Conservation (phyloP, 2,888 invertebrate species). For the Sarcophaga subvicina region DNA sequence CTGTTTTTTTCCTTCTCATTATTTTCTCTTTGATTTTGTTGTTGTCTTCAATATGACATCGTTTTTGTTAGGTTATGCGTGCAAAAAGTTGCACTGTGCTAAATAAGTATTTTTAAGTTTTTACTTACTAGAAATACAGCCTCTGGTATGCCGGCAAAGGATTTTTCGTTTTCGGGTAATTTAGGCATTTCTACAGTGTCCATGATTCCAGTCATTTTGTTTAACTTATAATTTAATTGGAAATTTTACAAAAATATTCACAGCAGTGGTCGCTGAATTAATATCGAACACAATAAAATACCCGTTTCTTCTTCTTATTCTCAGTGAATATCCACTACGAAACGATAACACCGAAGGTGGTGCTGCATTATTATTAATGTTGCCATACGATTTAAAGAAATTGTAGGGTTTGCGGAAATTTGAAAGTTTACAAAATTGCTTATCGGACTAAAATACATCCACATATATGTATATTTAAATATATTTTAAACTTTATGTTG, state of each 20-base stretch:
- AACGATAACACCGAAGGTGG: not conserved
- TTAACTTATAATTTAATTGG: conserved; percentile 64
- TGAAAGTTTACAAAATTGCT: not conserved
- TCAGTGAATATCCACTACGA: not conserved
- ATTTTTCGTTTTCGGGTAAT: conserved; percentile 81
- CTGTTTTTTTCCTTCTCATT: conserved; percentile 44
- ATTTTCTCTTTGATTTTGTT: conserved; percentile 25
- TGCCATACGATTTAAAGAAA: not conserved
- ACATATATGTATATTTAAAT: too few relatives aligned
- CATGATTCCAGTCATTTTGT: conserved; percentile 79
- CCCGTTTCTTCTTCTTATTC: conserved; percentile 13
- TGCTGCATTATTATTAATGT: not conserved
- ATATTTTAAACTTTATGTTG: too few relatives aligned
- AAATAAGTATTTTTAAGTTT: conserved; percentile 1
- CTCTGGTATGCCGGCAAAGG: conserved; percentile 93
- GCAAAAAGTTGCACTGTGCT: conserved; percentile 32
- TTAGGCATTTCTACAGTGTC: conserved; percentile 80
- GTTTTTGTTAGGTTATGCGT: conserved; percentile 68
- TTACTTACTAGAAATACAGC: conserved; percentile 92
- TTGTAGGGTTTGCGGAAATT: not conserved
- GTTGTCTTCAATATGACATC: conserved; percentile 11
- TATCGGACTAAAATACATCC: too few relatives aligned
- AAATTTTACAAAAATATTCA: conserved; percentile 69
- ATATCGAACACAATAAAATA: conserved; percentile 53
- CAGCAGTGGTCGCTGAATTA: conserved; percentile 66